A percentile compares a stretch with the other conserved stretches of the same genome.
These are phyloP conservation scores for Spodoptera littoralis DNA, from an alignment of 2,888 invertebrate species.

Conservation along the genomic window DNA sequence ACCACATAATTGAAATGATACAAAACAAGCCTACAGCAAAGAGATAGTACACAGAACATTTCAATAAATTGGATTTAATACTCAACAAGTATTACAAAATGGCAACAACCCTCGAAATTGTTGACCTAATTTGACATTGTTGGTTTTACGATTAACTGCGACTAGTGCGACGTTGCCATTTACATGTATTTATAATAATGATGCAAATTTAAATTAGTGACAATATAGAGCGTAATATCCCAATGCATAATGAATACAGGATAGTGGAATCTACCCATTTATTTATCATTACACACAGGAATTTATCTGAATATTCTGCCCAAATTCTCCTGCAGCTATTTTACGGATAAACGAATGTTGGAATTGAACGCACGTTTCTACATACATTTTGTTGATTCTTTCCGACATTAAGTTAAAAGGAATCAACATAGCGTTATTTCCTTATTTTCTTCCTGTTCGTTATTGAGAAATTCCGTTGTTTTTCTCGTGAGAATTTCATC, in stretches of 20 bases:
- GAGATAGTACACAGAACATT: constrained; percentile 5
- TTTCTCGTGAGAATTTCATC: too few species aligned
- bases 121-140: constrained; percentile 42
- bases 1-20: constrained; percentile 8
- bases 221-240: not conserved
- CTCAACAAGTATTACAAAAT: constrained; percentile 29
- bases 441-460: too few species aligned
- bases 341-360: too few species aligned
- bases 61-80: constrained; percentile 19
- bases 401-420: too few species aligned
- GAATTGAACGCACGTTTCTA: too few species aligned
- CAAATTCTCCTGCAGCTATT: not conserved
- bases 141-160: constrained; percentile 27
- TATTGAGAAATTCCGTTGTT: too few species aligned
- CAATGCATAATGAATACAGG: too few species aligned
- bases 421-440: not conserved
- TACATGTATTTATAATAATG: constrained; percentile 17
- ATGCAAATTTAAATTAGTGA: constrained; percentile 6
- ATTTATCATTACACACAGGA: too few species aligned
- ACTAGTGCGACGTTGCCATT: constrained; percentile 27
- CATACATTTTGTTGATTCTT: too few species aligned
- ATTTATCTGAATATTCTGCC: not conserved
- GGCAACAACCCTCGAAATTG: constrained; percentile 19
- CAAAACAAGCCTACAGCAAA: constrained; percentile 7
- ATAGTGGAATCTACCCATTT: too few species aligned